A percentile compares a stretch with the other conserved stretches of the same genome.
These are phyloP conservation scores for Sus scrofa DNA, from an alignment of 2,113 vertebrate species.

Conservation along the genomic window T2T-Sscrofa CM000824.6:127996001-127996500, in stretches of 20 bases:
- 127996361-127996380: constrained; percentile 58
- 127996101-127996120: constrained; percentile 51
- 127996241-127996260: neutral
- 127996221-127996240: neutral
- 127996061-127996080: constrained; percentile 48
- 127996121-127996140: constrained; percentile 81
- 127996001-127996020: constrained; percentile 73
- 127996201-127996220: constrained; percentile 48
- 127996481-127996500: neutral
- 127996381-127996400: constrained; percentile 64
- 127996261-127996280: constrained; percentile 3
- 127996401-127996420: constrained; percentile 36
- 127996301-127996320: constrained; percentile 65
- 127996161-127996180: constrained; percentile 38
- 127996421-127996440: neutral
- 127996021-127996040: constrained; percentile 81
- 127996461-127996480: neutral
- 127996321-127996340: constrained; percentile 27
- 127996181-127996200: neutral
- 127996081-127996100: constrained; percentile 74
- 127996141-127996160: constrained; percentile 68
- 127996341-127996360: constrained; percentile 26
- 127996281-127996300: neutral
- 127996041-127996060: constrained; percentile 70
- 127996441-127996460: constrained; percentile 33